Percentiles rank a stretch among this genome's conserved stretches.
phyloP scores from a whole-genome alignment of 2,113 vertebrate species.

The Dolichotis patagonum region DNA sequence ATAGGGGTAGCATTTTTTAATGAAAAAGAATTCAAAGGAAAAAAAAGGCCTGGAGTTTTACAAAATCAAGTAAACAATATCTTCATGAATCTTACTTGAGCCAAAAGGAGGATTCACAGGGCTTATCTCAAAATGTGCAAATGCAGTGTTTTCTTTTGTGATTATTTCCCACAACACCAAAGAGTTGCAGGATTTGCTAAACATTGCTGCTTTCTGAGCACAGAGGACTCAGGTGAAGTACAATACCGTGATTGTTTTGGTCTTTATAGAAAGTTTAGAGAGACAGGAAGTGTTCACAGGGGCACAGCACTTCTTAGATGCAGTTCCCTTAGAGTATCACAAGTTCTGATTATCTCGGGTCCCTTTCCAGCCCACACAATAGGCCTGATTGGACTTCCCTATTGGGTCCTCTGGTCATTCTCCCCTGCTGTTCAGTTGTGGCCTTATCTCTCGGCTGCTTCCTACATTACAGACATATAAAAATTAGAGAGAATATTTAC shows the following conservation, averaged over 20 bases:
- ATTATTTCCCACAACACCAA: background rate
- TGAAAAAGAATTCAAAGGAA: background rate
- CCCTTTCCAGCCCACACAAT: background rate
- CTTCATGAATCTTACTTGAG: background rate
- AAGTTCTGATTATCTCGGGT: background rate
- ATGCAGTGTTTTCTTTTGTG: background rate
- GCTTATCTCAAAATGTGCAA: background rate
- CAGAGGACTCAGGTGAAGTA: background rate
- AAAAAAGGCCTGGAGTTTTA: background rate
- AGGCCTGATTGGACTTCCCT: background rate
- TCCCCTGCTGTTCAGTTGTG: background rate
- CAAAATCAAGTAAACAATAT: background rate
- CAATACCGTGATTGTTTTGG: background rate
- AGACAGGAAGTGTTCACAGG: background rate
- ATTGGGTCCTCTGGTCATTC: background rate
- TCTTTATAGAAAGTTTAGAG: background rate
- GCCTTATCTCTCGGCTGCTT: background rate
- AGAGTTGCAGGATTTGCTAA: background rate
- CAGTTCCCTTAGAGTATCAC: background rate
- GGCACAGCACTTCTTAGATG: background rate
- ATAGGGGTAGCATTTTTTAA: background rate
- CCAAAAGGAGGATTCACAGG: background rate
- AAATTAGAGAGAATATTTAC: background rate
- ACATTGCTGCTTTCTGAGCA: background rate
- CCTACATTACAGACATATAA: background rate